A percentile compares a stretch with the other conserved stretches of the same genome.
Conservation (phyloP, 1,140 invertebrate genomes). For the Planococcus citri region DNA sequence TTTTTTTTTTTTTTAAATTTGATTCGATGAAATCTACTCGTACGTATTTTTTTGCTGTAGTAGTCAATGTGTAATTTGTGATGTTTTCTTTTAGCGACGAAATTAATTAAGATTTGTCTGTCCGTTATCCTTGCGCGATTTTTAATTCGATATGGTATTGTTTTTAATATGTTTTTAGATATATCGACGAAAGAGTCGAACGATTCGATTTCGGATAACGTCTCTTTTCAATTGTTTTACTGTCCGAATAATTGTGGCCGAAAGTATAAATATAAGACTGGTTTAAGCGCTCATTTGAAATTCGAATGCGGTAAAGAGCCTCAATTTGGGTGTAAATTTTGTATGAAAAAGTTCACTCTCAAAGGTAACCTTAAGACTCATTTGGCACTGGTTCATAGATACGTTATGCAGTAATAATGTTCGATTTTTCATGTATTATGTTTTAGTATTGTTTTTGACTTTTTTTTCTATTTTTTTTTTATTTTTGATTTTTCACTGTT, state of each 20-base stretch:
- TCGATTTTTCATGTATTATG: slow-evolving; percentile 22
- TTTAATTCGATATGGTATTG: neutral
- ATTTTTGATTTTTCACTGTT: no score
- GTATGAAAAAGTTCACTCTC: slow-evolving; percentile 23
- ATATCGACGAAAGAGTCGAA: no score
- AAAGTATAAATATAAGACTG: slow-evolving; percentile 35
- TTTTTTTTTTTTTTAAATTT: no score
- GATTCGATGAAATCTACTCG: no score
- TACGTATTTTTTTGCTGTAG: neutral
- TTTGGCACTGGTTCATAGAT: slow-evolving; percentile 32
- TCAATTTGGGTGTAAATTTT: slow-evolving; percentile 37
- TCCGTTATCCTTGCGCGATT: no score
- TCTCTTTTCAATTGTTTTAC: slow-evolving; percentile 10
- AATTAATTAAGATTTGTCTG: no score
- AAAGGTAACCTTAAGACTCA: slow-evolving; percentile 24
- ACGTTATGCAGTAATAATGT: slow-evolving; percentile 29
- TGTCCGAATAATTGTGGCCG: slow-evolving; percentile 31
- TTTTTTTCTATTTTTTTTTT: neutral
- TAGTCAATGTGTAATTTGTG: no score
- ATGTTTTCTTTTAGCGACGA: no score
- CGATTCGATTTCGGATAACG: neutral
- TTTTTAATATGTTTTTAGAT: neutral
- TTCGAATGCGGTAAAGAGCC: slow-evolving; percentile 44
- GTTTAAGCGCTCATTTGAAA: slow-evolving; percentile 36
- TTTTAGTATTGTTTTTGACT: neutral